phyloP scores from a whole-genome alignment of 1,140 invertebrate genomes.

The Charaxes varanes region DNA sequence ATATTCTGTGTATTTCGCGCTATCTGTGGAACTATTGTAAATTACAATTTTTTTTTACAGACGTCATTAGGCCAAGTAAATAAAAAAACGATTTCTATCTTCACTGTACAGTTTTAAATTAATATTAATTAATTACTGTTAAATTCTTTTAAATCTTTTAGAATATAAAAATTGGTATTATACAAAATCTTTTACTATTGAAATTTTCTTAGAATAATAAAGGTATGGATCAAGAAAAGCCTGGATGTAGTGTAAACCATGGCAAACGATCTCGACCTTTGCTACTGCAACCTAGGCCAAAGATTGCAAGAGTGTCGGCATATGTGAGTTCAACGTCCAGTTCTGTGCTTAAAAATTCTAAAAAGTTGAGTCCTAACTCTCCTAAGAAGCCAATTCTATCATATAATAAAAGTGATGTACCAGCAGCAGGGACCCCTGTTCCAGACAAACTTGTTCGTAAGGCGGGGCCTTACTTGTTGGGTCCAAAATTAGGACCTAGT shows the following conservation, averaged over 20 bases:
- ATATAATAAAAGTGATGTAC: conserved; percentile 55
- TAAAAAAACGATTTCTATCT: conserved; percentile 24
- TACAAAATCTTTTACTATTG: background rate
- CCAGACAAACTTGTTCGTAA: conserved; percentile 66
- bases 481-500: conserved; percentile 82
- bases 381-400: conserved; percentile 38
- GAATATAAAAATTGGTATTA: no score
- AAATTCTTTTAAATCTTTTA: no score
- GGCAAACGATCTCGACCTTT: conserved; percentile 67
- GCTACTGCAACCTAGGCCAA: conserved; percentile 56
- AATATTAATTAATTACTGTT: conserved; percentile 11
- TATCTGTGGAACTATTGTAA: conserved; percentile 1
- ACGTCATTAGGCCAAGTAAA: conserved; percentile 27
- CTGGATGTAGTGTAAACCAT: conserved; percentile 50
- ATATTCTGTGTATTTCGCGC: no score
- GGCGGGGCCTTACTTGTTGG: conserved; percentile 83
- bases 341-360: conserved; percentile 43
- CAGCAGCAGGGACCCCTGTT: conserved; percentile 57
- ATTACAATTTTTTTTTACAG: conserved; percentile 6
- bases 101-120: conserved; percentile 11
- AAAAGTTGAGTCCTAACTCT: conserved; percentile 35
- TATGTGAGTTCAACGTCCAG: conserved; percentile 46
- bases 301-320: conserved; percentile 47
- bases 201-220: conserved; percentile 8
- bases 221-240: conserved; percentile 59